Base-by-base conservation (phyloP, 2,113 vertebrate genomes). In the Notothenia rossii region DNA sequence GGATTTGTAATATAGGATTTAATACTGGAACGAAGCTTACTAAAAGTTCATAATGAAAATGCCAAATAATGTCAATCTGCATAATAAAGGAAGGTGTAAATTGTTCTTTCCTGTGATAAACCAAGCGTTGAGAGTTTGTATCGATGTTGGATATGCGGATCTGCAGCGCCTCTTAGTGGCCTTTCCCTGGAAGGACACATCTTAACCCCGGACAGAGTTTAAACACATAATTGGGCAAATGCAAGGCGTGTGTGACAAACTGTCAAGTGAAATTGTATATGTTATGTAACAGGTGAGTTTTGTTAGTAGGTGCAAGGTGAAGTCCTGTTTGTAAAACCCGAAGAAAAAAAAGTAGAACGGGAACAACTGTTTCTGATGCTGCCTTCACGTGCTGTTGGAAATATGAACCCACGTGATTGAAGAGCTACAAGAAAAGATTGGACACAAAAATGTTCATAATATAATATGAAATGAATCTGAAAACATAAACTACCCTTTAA, bases 131-230 rank as follows among this genome's bases (percentile, higher is more conserved):
- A 48, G 25, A 43, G 29, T 4, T 3, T 25, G 25, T 25, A 25
- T 25, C 25, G 25, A 25, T 25, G 29, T 29, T 29, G 29, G 29
- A 75, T 62, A 63, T 8, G 6, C 55, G 66, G 1, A 56, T 84
- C 53, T 56, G 22, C 50, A 60, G 64, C 81, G 70, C 78, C 90
- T 83, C 73, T 87, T 84, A 22, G 81, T 67, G 90, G 68, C 0
- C 11, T 14, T 49, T 4, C 1, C 0, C 1, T 29, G 3, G 13
- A 43, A 49, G n/a, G 17, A 6, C 3, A 29, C 3, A 1, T 8
- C 13, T 33, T 12, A 12, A 49, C 7, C 13, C 36, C 8, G n/a
- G 40, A 56, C 49, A 66, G 11, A 53, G 59, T 46, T 82, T 5
- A 60, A 4, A 7, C 50, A 29, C 29, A 29, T 29, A 29, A 17